These are phyloP conservation scores for Myiozetetes cayanensis DNA, from an alignment of 2,113 vertebrate genomes.

Conservation along the genomic window DNA sequence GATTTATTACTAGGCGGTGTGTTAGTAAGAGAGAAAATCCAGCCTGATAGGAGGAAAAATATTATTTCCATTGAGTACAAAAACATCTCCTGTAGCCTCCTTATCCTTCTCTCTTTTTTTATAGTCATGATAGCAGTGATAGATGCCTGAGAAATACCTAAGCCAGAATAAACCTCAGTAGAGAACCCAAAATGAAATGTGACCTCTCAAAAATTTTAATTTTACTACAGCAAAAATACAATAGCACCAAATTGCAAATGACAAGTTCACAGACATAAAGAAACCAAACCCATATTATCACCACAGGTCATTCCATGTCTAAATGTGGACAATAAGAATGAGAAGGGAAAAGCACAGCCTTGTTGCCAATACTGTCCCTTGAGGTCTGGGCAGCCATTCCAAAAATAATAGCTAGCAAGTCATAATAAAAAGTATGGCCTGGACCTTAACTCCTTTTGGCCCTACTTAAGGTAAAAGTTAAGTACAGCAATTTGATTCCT, in stretches of 20 bases:
- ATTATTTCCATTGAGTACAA: background rate
- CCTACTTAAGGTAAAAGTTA: background rate
- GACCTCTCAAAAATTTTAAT: background rate
- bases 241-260: background rate
- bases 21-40: conserved; percentile 18
- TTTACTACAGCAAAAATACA: background rate
- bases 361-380: background rate
- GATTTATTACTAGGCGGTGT: conserved; percentile 17
- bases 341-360: background rate
- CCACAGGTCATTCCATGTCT: background rate
- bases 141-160: conserved; percentile 4
- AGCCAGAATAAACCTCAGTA: background rate
- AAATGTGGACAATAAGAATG: background rate
- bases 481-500: background rate
- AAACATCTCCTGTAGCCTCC: background rate
- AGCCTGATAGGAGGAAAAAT: conserved; percentile 1
- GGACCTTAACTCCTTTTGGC: background rate
- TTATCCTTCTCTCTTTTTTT: background rate
- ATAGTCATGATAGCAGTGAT: background rate
- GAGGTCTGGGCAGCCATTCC: background rate
- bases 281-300: background rate
- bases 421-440: background rate
- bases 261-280: background rate
- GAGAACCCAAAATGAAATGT: background rate
- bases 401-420: conserved; percentile 12